Base-by-base conservation (phyloP, 2,113 vertebrate species). In the Chitala chitala region DNA sequence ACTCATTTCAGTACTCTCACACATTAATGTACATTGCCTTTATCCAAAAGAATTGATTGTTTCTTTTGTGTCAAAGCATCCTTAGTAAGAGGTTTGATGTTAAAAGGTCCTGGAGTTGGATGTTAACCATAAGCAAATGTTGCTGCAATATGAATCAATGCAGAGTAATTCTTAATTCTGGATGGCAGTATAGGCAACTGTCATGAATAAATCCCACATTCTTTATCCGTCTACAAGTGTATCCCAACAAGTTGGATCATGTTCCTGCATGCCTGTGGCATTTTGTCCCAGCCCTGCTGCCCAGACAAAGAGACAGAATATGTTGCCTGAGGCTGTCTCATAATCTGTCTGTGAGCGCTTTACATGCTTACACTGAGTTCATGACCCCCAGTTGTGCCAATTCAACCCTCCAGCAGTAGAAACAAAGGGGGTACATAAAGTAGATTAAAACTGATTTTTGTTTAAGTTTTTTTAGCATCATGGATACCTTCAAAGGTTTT, bases 401-500 rank as follows among this genome's bases (percentile, higher is more conserved):
- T 51, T 51, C 46, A 69, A n/a, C 54, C 54, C 46, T 53, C 66
- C 48, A 17, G 48, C 46, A n/a, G 50, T 69, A 36, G 17, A 38
- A 36, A 33, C 46, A 42, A 6, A 22, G 48, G 13, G 29, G 59
- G 68, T 33, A 69, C 29, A n/a, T 51, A 22, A n/a, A 69, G 36
- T 15, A 24, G 63, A 20, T 65, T 22, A 8, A 29, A 42, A 40
- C 3, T 4, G 65, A 72, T 40, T 26, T 61, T 17, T 69, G 31
- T 42, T 44, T 66, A 54, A 42, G 70, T 50, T 75, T 44, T 74
- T 77, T 66, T 63, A 75, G 81, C 76, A 75, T 82, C 72, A 76
- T 79, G 55, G 75, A 92, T 95, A 97, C 96, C 95, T 96, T 92
- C 87, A 85, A 90, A 92, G 78, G 87, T 87, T 94, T 93, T 91